Conservation (phyloP, 2,797 vertebrate genomes). For the Thunnus albacares region DNA sequence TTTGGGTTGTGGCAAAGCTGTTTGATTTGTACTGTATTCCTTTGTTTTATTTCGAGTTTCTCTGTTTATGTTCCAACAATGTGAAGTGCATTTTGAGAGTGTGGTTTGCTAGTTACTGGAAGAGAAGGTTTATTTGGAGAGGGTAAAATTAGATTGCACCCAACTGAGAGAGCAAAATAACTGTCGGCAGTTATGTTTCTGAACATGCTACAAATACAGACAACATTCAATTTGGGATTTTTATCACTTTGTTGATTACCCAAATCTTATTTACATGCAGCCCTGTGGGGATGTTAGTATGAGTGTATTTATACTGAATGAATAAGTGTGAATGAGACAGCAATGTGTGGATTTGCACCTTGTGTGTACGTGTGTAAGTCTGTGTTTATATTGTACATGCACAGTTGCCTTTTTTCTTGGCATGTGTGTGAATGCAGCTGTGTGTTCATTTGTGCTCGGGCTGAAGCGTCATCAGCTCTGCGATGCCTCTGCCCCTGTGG, state of each 20-base stretch:
- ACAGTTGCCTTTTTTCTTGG: conserved; percentile 11
- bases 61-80: conserved; percentile 48
- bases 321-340: conserved; percentile 33
- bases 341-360: conserved; percentile 17
- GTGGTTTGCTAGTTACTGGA: conserved; percentile 43
- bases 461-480: conserved; percentile 40
- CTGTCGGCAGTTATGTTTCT: conserved; percentile 31
- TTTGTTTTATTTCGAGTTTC: conserved; percentile 52
- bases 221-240: conserved; percentile 24
- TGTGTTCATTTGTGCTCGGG: conserved; percentile 35
- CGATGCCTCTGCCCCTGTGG: conserved; percentile 15
- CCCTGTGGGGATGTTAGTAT: conserved; percentile 20
- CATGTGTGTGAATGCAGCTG: conserved; percentile 41
- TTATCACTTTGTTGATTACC: conserved; percentile 33
- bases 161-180: conserved; percentile 27
- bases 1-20: conserved; percentile 44
- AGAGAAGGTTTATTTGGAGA: conserved; percentile 47
- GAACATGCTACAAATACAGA: conserved; percentile 31
- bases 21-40: conserved; percentile 47
- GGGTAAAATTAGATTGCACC: conserved; percentile 42
- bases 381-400: conserved; percentile 6
- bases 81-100: conserved; percentile 38
- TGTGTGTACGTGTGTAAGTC: conserved; percentile 22
- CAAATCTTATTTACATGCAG: conserved; percentile 47
- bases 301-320: conserved; percentile 16